Evolutionary conservation across 2,113 vertebrate genomes (phyloP), one percentile per base, ranked within the genome.

Genomic region (Struthidea cinerea): DNA sequence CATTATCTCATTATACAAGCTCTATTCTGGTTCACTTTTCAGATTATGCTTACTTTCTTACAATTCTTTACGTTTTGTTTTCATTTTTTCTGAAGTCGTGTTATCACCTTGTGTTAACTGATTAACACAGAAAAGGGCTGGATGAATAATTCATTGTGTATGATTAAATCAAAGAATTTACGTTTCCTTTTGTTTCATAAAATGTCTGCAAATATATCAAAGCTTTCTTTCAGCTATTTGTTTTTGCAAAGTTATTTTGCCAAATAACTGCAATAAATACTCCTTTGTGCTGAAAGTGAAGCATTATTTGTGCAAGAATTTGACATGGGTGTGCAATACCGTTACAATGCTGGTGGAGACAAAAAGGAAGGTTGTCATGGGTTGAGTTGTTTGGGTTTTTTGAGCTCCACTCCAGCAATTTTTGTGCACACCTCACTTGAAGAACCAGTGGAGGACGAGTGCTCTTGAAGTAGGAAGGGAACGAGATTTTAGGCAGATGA

Each of bases 121-220:
- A 96, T 97, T 94, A 96, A 93, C 13, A 9, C 44, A 89, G 93
- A 89, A 92, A 86, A 94, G 47, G 81, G 73, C 26, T 84, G 83
- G 53, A 96, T 96, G 90, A 96, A 96, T 97, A 93, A 97, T 97
- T 93, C 77, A 96, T 87, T 78, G 42, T 30, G 69, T 82, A 71
- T 73, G 88, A 92, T 95, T 92, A 90, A 95, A 96, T 95, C 93
- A 87, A 96, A 96, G 86, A 95, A 94, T 94, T 92, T 94, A 93
- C 10, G 6, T 92, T 92, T 95, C 42, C 76, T 95, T 96, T 96
- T 97, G 92, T 93, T 96, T 94, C 86, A 69, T 93, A 94, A 94
- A 95, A 87, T 73, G n/a, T 53, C 92, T 96, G 86, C 76, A 93
- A 92, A 89, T 71, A 95, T 81, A 95, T 93, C 96, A 97, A 96